Evolutionary conservation across 2,113 vertebrate genomes (phyloP).

Genomic region (Thamnaconus septentrionalis): DNA sequence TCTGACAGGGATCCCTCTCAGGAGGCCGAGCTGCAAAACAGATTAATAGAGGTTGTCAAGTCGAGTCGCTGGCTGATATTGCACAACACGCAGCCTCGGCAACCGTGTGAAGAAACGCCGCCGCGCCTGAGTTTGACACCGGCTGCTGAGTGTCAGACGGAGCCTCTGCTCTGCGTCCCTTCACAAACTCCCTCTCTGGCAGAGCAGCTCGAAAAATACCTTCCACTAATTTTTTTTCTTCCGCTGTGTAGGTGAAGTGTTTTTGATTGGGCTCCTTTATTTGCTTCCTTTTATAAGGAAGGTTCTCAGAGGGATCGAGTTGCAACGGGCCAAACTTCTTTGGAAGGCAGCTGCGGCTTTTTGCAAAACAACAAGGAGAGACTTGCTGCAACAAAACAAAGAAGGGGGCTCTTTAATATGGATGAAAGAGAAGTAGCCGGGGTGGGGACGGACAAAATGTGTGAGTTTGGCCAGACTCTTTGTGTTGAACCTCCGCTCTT

Average conservation of each 20-base stretch:
- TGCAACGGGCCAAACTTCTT: constrained; percentile 42
- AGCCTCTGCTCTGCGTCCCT: too few species aligned
- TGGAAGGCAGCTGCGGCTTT: constrained; percentile 50
- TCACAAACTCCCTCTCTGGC: too few species aligned
- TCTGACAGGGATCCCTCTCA: constrained; percentile 69
- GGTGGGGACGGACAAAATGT: constrained; percentile 16
- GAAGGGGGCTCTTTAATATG: constrained; percentile 28
- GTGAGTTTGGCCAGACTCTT: constrained; percentile 23
- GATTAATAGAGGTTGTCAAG: constrained; percentile 48
- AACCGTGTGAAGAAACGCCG: constrained; percentile 39
- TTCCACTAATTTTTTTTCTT: background rate
- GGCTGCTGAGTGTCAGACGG: background rate
- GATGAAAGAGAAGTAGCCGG: constrained; percentile 21
- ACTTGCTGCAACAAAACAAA: constrained; percentile 1
- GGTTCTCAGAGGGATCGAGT: constrained; percentile 70
- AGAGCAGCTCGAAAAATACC: too few species aligned
- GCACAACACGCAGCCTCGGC: constrained; percentile 48
- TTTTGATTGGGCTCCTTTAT: constrained; percentile 50
- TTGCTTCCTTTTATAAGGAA: constrained; percentile 51
- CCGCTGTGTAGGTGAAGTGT: constrained; percentile 31
- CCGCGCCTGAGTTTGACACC: background rate
- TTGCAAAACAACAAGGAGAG: constrained; percentile 14
- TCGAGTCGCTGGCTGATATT: constrained; percentile 41
- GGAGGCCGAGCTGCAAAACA: constrained; percentile 66
- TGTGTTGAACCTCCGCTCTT: too few species aligned